Percentiles rank a stretch among this genome's conserved stretches.
phyloP scores from a whole-genome alignment of 2,888 invertebrate species.

The Meliscaeva auricollis region DNA sequence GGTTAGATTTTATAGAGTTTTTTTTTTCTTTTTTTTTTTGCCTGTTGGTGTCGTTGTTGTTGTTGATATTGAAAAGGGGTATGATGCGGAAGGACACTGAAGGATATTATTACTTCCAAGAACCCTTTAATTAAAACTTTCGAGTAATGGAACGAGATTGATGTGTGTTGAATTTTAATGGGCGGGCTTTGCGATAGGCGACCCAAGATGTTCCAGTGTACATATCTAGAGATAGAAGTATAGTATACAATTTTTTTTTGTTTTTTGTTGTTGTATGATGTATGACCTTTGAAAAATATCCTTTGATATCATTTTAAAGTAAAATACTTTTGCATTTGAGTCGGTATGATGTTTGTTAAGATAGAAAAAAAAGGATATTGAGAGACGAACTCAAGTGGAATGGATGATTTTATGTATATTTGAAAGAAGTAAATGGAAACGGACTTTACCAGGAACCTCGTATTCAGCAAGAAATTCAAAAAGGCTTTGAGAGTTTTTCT shows the following conservation, averaged over 20 bases:
- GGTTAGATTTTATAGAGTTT: conserved; percentile 39
- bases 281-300: conserved; percentile 43
- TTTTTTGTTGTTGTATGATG: conserved; percentile 12
- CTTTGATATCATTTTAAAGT: conserved; percentile 31
- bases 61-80: conserved; percentile 4
- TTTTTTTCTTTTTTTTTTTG: background rate
- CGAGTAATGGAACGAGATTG: conserved; percentile 34
- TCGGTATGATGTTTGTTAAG: conserved; percentile 15
- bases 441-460: background rate
- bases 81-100: conserved; percentile 52
- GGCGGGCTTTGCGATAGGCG: conserved; percentile 3
- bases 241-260: background rate
- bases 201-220: conserved; percentile 12
- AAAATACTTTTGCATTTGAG: conserved; percentile 9
- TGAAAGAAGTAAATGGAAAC: conserved; percentile 3
- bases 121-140: conserved; percentile 72
- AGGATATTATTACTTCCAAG: conserved; percentile 70
- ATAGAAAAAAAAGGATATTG: conserved; percentile 3
- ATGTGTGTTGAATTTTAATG: conserved; percentile 53
- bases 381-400: conserved; percentile 23
- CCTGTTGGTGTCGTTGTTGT: too few relatives aligned
- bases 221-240: background rate
- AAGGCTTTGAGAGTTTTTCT: background rate
- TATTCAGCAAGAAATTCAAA: background rate
- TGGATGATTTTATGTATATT: conserved; percentile 11